Conservation (phyloP, 2,113 vertebrate genomes). For the Cinclus mexicanus region DNA sequence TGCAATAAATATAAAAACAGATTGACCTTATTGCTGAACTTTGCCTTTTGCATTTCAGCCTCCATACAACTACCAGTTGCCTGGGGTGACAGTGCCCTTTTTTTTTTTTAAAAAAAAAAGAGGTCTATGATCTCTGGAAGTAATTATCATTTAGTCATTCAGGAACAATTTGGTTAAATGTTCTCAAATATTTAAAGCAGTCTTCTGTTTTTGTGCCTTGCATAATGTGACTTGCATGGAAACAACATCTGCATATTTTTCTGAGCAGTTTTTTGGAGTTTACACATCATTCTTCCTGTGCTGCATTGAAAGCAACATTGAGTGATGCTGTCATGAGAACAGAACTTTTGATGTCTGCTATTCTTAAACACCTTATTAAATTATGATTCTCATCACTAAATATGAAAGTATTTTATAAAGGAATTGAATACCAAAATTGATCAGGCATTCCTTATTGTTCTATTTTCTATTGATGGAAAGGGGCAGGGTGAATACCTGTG, state of each 20-base stretch:
- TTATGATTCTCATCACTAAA: background rate
- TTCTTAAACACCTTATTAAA: background rate
- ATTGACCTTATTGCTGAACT: background rate
- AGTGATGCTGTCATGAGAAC: background rate
- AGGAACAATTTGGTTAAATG: background rate
- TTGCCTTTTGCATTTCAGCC: background rate
- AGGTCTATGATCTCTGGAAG: background rate
- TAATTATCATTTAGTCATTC: background rate
- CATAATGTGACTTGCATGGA: background rate
- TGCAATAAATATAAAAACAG: constrained; percentile 6
- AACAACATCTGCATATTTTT: background rate
- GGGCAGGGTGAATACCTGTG: background rate
- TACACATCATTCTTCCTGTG: background rate
- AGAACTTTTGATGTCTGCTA: background rate
- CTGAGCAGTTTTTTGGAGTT: background rate
- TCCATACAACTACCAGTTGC: background rate
- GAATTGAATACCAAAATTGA: background rate
- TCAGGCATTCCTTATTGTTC: background rate
- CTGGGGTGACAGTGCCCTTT: background rate
- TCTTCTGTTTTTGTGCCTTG: background rate
- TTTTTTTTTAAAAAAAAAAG: background rate
- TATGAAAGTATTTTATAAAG: background rate
- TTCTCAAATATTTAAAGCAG: background rate
- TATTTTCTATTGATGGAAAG: background rate
- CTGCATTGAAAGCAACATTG: background rate